phyloP scores from a whole-genome alignment of 2,888 invertebrate species.

The Yponomeuta sedellus region DNA sequence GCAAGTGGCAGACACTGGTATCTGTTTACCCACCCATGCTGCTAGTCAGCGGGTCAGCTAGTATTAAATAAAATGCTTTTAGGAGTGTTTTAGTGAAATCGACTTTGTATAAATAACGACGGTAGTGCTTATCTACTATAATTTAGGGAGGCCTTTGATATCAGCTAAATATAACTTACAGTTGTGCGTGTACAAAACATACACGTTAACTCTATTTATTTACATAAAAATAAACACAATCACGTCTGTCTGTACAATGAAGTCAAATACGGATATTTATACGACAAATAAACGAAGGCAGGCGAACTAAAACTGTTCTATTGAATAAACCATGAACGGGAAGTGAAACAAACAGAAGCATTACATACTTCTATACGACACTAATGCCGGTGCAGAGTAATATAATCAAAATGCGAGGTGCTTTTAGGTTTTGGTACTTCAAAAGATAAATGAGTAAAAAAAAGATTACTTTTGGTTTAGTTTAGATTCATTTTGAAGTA shows the following conservation, averaged over 20 bases:
- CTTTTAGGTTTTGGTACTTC: too few species aligned
- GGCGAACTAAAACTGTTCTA: neutral
- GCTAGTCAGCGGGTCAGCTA: too few species aligned
- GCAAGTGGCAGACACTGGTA: too few species aligned
- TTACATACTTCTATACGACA: neutral
- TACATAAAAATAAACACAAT: neutral
- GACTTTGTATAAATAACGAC: too few species aligned
- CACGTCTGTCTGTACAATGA: neutral
- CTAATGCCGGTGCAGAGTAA: neutral
- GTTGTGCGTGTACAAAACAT: neutral
- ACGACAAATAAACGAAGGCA: conserved; percentile 3
- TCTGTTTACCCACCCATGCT: too few species aligned
- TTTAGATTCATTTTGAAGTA: too few species aligned
- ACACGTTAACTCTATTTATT: neutral
- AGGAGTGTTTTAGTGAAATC: too few species aligned
- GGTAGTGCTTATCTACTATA: too few species aligned
- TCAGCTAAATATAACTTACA: neutral
- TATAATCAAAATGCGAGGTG: too few species aligned
- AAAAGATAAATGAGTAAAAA: too few species aligned
- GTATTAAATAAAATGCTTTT: too few species aligned
- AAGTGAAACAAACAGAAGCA: neutral
- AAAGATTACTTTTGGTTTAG: too few species aligned
- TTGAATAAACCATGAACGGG: neutral
- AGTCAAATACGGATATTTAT: conserved; percentile 3
- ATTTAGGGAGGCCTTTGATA: neutral